Conservation (phyloP, 2,797 vertebrate species). For the Xenopus petersii region DNA sequence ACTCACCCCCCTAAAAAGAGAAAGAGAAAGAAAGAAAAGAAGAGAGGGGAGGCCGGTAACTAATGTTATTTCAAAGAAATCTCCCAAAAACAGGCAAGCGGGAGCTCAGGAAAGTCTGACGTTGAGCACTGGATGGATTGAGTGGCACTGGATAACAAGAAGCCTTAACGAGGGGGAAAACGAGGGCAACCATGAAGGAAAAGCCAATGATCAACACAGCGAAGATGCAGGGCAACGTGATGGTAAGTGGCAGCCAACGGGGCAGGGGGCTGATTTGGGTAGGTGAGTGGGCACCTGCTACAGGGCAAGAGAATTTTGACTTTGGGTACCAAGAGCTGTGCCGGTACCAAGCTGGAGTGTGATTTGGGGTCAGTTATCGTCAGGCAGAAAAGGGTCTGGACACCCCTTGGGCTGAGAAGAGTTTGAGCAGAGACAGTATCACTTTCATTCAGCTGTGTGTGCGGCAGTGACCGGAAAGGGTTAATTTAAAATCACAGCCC, state of each 20-base stretch:
- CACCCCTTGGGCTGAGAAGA: too few species aligned
- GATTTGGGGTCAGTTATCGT: too few species aligned
- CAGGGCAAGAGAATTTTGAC: neutral
- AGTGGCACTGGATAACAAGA: neutral
- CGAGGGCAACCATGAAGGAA: slow-evolving; percentile 80
- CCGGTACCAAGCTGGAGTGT: too few species aligned
- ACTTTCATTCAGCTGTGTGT: too few species aligned
- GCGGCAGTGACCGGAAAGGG: too few species aligned
- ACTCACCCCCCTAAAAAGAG: slow-evolving; percentile 5
- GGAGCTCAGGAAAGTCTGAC: neutral
- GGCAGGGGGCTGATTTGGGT: slow-evolving; percentile 16
- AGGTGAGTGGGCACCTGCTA: neutral
- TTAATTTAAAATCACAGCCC: too few species aligned
- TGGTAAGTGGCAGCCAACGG: slow-evolving; percentile 67
- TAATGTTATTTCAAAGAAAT: neutral
- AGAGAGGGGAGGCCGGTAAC: neutral
- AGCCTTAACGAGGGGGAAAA: neutral
- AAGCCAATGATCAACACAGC: slow-evolving; percentile 92
- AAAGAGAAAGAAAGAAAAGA: neutral
- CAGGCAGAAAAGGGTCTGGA: too few species aligned
- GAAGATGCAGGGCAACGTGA: slow-evolving; percentile 92
- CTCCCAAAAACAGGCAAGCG: neutral
- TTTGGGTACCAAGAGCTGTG: too few species aligned
- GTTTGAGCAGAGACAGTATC: too few species aligned
- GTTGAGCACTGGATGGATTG: slow-evolving; percentile 19